These are phyloP conservation scores for Thaumatotibia leucotreta DNA, from an alignment of 1,140 invertebrate genomes.

Conservation along the genomic window DNA sequence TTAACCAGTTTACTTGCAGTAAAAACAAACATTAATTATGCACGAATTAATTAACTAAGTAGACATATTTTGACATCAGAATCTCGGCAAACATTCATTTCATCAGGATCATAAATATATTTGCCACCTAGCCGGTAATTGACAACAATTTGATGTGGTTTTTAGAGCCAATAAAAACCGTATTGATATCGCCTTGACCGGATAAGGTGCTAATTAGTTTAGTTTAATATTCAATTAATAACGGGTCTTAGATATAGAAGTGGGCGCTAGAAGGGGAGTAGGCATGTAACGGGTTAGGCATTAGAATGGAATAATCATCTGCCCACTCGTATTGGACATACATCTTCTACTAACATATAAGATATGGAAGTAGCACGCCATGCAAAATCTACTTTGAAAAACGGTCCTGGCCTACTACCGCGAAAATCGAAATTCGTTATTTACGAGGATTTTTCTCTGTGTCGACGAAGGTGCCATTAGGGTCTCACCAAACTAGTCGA, in stretches of 20 bases:
- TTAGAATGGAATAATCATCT: neutral
- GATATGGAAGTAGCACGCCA: neutral
- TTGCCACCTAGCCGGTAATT: neutral
- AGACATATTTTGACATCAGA: neutral
- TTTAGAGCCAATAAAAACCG: neutral
- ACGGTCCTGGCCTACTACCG: too few relatives aligned
- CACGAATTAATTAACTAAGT: too few relatives aligned
- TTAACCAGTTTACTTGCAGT: too few relatives aligned
- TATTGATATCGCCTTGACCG: neutral
- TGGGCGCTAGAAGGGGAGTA: neutral
- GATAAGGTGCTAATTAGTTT: neutral
- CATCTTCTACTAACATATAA: neutral
- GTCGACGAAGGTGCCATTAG: too few relatives aligned
- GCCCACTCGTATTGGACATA: neutral
- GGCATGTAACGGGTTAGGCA: constrained; percentile 1
- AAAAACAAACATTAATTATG: too few relatives aligned
- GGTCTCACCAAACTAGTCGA: too few relatives aligned
- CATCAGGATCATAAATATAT: neutral
- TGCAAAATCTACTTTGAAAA: neutral
- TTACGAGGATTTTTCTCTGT: too few relatives aligned
- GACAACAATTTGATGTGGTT: neutral
- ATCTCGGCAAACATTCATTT: neutral
- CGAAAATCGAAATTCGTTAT: too few relatives aligned
- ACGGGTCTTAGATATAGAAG: neutral
- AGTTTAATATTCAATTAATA: constrained; percentile 11